phyloP scores from a whole-genome alignment of 2,113 vertebrate species.

The Leucosticte australis region DNA sequence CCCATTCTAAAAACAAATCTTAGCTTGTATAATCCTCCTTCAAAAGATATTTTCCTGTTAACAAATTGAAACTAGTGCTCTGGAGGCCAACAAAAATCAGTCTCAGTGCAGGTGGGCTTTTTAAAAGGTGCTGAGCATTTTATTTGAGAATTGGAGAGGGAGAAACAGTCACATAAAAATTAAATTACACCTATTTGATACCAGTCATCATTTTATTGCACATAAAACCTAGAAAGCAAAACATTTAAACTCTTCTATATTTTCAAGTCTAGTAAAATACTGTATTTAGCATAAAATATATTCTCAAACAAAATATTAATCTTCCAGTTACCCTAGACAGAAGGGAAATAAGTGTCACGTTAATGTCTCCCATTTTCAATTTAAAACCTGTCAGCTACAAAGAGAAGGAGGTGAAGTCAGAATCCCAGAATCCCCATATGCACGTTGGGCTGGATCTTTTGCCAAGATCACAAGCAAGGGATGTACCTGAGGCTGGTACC shows the following conservation, averaged over 20 bases:
- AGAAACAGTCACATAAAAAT: conserved; percentile 50
- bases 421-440: neutral
- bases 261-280: conserved; percentile 5
- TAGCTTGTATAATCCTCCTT: conserved; percentile 24
- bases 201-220: conserved; percentile 44
- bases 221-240: conserved; percentile 42
- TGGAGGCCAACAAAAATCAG: conserved; percentile 24
- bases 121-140: conserved; percentile 49
- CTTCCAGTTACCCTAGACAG: neutral
- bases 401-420: neutral
- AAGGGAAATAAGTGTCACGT: conserved; percentile 18
- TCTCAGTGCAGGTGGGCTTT: conserved; percentile 38
- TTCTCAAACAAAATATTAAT: conserved; percentile 21
- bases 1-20: conserved; percentile 1
- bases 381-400: neutral
- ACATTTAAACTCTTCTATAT: neutral
- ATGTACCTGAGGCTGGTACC: neutral
- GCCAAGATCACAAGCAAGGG: neutral
- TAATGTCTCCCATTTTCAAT: conserved; percentile 1
- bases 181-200: conserved; percentile 43
- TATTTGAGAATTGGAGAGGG: conserved; percentile 43
- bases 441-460: neutral
- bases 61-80: conserved; percentile 51
- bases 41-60: conserved; percentile 20
- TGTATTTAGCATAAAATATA: conserved; percentile 26